These are phyloP conservation scores for Saccopteryx leptura DNA, from an alignment of 2,113 vertebrate genomes.

Conservation along the genomic window DNA sequence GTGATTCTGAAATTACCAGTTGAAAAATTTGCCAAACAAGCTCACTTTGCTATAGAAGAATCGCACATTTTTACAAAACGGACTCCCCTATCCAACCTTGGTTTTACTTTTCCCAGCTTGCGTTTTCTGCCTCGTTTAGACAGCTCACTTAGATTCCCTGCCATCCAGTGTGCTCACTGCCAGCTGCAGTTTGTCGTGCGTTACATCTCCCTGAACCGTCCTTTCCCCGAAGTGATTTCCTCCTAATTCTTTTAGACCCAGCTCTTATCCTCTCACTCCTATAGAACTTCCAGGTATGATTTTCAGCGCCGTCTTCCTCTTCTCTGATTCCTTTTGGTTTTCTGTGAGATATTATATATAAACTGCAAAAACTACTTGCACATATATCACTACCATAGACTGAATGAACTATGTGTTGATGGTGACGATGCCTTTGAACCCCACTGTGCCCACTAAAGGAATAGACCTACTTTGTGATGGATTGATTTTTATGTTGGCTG, in stretches of 20 bases:
- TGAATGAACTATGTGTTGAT: not conserved
- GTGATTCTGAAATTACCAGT: not conserved
- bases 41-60: not conserved
- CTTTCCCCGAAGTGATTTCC: not conserved
- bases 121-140: not conserved
- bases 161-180: not conserved
- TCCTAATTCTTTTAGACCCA: not conserved
- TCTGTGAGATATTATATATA: not conserved
- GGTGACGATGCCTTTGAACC: not conserved
- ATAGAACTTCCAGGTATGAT: not conserved
- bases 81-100: not conserved
- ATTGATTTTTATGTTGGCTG: not conserved
- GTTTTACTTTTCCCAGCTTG: not conserved
- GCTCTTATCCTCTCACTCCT: not conserved
- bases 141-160: not conserved
- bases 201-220: not conserved
- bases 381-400: not conserved
- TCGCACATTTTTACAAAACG: not conserved
- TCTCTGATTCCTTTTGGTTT: not conserved
- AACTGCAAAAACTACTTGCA: not conserved
- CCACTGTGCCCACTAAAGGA: not conserved
- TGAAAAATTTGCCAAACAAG: not conserved
- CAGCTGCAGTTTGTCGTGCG: not conserved
- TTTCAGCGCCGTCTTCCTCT: not conserved
- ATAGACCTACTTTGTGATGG: not conserved